A percentile compares a stretch with the other conserved stretches of the same genome.
Evolutionary conservation across 2,113 vertebrate species (phyloP).

Genomic region (Pteronura brasiliensis): DNA sequence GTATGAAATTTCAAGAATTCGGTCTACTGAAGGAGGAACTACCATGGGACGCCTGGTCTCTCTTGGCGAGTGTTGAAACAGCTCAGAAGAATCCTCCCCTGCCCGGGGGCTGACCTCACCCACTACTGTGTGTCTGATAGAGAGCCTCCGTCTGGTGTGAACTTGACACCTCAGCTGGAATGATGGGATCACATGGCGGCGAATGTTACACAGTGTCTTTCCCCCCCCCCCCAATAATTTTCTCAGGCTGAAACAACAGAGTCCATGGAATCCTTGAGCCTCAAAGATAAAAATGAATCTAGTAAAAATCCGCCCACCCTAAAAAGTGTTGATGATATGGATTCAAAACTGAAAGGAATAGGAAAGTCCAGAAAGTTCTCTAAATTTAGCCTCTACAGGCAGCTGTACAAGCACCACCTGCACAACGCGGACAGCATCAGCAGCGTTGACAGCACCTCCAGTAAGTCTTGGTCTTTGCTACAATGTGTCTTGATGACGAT

Average conservation of each 20-base stretch:
- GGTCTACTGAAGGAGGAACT: background rate
- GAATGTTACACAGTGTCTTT: background rate
- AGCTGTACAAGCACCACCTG: constrained; percentile 89
- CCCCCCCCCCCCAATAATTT: background rate
- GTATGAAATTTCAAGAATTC: background rate
- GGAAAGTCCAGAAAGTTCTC: constrained; percentile 85
- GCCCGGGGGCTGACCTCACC: background rate
- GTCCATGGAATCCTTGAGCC: constrained; percentile 36
- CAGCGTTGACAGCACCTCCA: constrained; percentile 90
- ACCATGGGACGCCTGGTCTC: background rate
- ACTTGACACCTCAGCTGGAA: background rate
- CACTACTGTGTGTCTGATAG: background rate
- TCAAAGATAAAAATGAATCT: constrained; percentile 40
- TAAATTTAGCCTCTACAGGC: constrained; percentile 89
- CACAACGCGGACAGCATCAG: constrained; percentile 88
- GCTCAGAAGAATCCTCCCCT: background rate
- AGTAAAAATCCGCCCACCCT: constrained; percentile 47
- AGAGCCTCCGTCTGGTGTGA: background rate
- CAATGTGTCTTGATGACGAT: rapidly evolving
- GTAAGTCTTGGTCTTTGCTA: constrained; percentile 78
- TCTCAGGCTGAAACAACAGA: constrained; percentile 62
- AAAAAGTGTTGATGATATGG: constrained; percentile 77
- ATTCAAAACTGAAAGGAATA: constrained; percentile 87
- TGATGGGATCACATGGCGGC: background rate
- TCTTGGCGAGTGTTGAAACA: background rate